Base-by-base conservation (phyloP, 2,888 invertebrate genomes). In the Erebia palarica region DNA sequence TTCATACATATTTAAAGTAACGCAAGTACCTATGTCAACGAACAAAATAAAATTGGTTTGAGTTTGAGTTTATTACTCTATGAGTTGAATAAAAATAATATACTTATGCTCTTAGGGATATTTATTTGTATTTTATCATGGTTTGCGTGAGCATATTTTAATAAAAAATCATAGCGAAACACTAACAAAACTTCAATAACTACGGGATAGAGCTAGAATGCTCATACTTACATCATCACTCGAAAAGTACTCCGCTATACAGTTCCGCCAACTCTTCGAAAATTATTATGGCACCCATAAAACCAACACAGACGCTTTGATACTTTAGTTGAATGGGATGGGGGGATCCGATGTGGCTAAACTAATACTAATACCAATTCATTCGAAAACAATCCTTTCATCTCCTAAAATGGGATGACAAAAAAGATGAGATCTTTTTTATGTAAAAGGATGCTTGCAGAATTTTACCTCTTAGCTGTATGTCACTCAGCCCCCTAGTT, bases 401-500 rank as follows among this genome's bases (percentile, higher is more conserved):
- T 68, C 61, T 61, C 68, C 14, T 14, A n/a, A 61, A 68, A 53
- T 61, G 18, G 61, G 61, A 61, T 16, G 44, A 16, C 18, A 21
- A 61, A 61, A 51, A 60, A 55, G 44, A 21, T 71, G 51, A 66
- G 63, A 59, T 65, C 55, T 63, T 73, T 68, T 63, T 68, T 11
- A 21, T 13, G 13, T 10, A 66, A 70, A 68, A 55, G 13, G 55
- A 59, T 68, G 68, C 64, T 74, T 59, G 63, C 51, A 72, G 66
- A 70, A 68, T 70, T 67, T 68, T 51, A 10, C 60, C 66, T 69
- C 70, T 74, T 63, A 63, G 66, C 68, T 72, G 64, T 49, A 72
- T 71, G 74, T 42, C 74, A 70, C 72, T 72, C 72, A 21, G 65
- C 66, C 58, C 68, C 70, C 72, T 65, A 64, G 70, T 71, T 67